Percentiles rank a stretch among this genome's conserved stretches.
These are phyloP conservation scores for Morone chrysops DNA, from an alignment of 2,113 vertebrate species.

Conservation along the genomic window DNA sequence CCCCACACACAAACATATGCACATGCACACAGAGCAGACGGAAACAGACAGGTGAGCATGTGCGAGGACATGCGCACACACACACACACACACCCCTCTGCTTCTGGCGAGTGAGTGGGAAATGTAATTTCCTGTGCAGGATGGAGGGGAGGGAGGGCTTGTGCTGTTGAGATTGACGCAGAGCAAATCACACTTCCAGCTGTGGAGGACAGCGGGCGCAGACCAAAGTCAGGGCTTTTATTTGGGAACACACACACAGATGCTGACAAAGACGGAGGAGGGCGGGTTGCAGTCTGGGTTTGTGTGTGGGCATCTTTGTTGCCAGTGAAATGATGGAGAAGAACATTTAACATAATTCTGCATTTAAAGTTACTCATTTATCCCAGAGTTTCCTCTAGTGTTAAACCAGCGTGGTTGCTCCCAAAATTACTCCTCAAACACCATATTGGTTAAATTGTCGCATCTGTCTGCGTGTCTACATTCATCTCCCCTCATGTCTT, in stretches of 20 bases:
- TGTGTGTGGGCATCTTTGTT: conserved; percentile 33
- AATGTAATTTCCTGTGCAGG: conserved; percentile 69
- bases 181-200: conserved; percentile 77
- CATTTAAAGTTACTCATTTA: not conserved
- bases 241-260: conserved; percentile 57
- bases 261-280: not conserved
- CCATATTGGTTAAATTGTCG: not conserved
- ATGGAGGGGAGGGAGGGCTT: conserved; percentile 29
- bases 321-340: conserved; percentile 10
- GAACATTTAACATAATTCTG: not conserved
- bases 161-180: conserved; percentile 59
- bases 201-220: conserved; percentile 61
- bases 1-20: conserved; percentile 16
- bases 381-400: not conserved
- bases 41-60: conserved; percentile 47
- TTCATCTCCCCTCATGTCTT: conserved; percentile 14
- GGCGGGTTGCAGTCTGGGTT: conserved; percentile 1
- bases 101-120: conserved; percentile 54
- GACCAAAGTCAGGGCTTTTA: conserved; percentile 63
- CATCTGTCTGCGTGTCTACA: not conserved
- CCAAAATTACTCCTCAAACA: not conserved
- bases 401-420: not conserved
- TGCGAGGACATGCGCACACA: conserved; percentile 2
- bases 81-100: conserved; percentile 32
- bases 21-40: conserved; percentile 14